Evolutionary conservation across 2,888 invertebrate species (phyloP).

Genomic region (Drosophila yooni): DNA sequence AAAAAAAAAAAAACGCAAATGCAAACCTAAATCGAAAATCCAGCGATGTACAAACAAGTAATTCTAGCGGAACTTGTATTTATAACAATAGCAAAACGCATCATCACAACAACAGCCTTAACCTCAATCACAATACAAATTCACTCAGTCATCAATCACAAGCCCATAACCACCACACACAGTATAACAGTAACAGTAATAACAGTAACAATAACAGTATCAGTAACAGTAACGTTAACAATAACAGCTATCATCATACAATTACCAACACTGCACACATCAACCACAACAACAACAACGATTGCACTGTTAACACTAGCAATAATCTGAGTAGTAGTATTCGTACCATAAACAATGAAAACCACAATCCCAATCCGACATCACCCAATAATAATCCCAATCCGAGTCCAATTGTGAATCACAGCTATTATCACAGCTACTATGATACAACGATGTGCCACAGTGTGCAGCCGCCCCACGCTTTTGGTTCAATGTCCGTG

Average conservation of each 20-base stretch:
- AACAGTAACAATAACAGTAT: constrained; percentile 33
- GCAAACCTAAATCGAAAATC: constrained; percentile 78
- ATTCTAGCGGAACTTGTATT: constrained; percentile 84
- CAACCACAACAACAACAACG: constrained; percentile 19
- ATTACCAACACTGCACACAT: constrained; percentile 43
- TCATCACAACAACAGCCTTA: constrained; percentile 75
- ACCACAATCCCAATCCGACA: constrained; percentile 40
- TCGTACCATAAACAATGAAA: constrained; percentile 40
- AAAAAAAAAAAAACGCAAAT: constrained; percentile 63
- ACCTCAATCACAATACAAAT: constrained; percentile 59
- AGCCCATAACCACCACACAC: constrained; percentile 28
- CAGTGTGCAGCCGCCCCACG: constrained; percentile 34
- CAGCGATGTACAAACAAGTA: constrained; percentile 85
- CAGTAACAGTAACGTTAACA: constrained; percentile 36
- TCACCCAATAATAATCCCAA: background rate
- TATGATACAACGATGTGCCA: constrained; percentile 55
- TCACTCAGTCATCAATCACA: constrained; percentile 49
- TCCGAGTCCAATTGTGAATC: constrained; percentile 27
- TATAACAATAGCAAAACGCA: constrained; percentile 83
- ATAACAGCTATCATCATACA: constrained; percentile 37
- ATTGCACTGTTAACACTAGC: constrained; percentile 42
- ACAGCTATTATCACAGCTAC: constrained; percentile 45
- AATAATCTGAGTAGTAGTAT: constrained; percentile 35
- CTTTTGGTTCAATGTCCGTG: constrained; percentile 73
- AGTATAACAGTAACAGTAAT: constrained; percentile 48